Percentiles rank a stretch among this genome's conserved stretches.
phyloP scores from a whole-genome alignment of 2,113 vertebrate species.

The Ptilorrhoa leucosticta region DNA sequence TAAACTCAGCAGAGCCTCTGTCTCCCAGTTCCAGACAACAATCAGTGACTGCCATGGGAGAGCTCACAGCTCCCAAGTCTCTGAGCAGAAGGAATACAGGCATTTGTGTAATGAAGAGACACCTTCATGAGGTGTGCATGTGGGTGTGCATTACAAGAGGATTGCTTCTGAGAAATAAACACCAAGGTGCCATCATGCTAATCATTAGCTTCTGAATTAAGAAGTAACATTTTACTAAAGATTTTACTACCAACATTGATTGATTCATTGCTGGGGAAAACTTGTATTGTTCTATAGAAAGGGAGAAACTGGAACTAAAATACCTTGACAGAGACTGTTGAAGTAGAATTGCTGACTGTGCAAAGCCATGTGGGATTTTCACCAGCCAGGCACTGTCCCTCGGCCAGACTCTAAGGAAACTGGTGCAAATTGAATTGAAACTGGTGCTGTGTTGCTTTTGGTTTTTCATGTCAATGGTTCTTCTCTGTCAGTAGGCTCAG shows the following conservation, averaged over 20 bases:
- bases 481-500: not conserved
- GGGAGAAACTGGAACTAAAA: not conserved
- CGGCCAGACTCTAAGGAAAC: not conserved
- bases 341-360: not conserved
- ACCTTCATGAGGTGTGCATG: rapidly evolving
- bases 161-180: not conserved
- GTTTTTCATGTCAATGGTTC: not conserved
- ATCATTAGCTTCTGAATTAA: not conserved
- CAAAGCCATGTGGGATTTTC: rapidly evolving
- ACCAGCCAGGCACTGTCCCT: rapidly evolving
- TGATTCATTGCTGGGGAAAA: not conserved
- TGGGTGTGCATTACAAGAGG: not conserved
- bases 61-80: rapidly evolving
- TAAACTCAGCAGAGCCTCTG: not conserved
- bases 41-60: not conserved
- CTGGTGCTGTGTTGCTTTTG: not conserved
- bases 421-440: not conserved
- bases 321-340: not conserved
- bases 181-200: not conserved
- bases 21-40: not conserved
- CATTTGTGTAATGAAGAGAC: not conserved
- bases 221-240: not conserved
- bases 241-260: not conserved
- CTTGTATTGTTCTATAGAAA: not conserved
- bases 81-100: not conserved